Base-by-base conservation (phyloP, 2,888 invertebrate genomes). In the Idaea straminata region DNA sequence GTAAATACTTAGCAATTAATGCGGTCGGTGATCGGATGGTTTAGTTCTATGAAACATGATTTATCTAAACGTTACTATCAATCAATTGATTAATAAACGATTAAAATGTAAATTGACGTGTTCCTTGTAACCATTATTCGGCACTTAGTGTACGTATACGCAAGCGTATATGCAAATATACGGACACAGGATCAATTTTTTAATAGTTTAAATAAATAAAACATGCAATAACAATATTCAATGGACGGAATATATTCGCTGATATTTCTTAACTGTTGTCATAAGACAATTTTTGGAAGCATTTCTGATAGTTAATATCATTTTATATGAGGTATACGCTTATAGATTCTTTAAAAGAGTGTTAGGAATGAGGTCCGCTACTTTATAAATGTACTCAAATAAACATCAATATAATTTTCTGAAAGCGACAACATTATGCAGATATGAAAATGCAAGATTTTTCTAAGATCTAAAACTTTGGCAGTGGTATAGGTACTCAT, bases 231-330 rank as follows among this genome's bases (percentile, higher is more conserved):
- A 80, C 76, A 77, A 77, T 80, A 77, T 81, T 25, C 67, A 81
- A 71, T 90, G 91, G 91, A 91, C 91, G 91, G 91, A 91, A 85
- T 82, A 76, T 68, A 82, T 86, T 90, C 86, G 87, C 81, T 87
- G 87, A 80, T 79, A 75, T 75, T 25, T 76, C 74, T 69, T 75
- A 67, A 75, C 72, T 72, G 73, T 73, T 77, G 75, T 74, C 75
- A 81, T 80, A 77, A 83, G 79, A 79, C 59, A 72, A 68, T 71
- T 69, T 72, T 70, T 74, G 77, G 77, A 80, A 79, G 77, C 76
- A 74, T 77, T 71, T 69, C 71, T 69, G 57, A 64, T 62, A 62
- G 64, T 62, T 36, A 35, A 15, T 61, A 35, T 61, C n/a, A 35
- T n/a, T 36, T 61, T 34, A 57, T 47, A 58, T 25, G 15, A 59